A percentile compares a stretch with the other conserved stretches of the same genome.
Evolutionary conservation across 2,113 vertebrate genomes (phyloP).

Genomic region (Cichladusa arquata): DNA sequence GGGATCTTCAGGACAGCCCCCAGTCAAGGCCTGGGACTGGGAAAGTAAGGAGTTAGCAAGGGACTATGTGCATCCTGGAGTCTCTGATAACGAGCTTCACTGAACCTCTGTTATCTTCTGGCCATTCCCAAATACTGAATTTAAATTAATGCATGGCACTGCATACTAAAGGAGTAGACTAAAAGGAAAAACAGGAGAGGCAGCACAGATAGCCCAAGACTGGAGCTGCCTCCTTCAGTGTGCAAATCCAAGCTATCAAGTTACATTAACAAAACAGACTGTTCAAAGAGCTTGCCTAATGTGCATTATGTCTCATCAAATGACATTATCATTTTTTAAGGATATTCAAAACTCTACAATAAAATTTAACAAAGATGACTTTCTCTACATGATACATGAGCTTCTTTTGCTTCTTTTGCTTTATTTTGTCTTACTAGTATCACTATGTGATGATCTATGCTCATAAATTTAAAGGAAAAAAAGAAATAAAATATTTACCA

Average conservation of each 20-base stretch:
- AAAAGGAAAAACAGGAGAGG: background rate
- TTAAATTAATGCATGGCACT: conserved; percentile 12
- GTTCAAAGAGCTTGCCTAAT: background rate
- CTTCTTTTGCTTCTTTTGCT: background rate
- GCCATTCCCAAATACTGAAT: background rate
- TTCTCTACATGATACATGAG: background rate
- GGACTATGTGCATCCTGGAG: background rate
- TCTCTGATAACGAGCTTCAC: conserved; percentile 27
- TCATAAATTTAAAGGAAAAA: background rate
- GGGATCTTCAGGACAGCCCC: background rate
- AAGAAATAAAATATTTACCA: background rate
- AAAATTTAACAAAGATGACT: background rate
- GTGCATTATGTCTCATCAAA: background rate
- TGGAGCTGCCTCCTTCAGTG: background rate
- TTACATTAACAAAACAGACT: background rate
- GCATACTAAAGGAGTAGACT: background rate
- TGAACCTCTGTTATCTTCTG: background rate
- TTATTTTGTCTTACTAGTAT: background rate
- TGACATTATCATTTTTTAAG: background rate
- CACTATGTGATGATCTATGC: background rate
- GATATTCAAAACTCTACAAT: background rate
- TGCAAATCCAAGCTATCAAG: background rate
- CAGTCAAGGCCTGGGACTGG: background rate
- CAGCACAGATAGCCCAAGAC: background rate
- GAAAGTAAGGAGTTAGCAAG: conserved; percentile 13